Evolutionary conservation across 2,113 vertebrate genomes (phyloP), one percentile per base, ranked within the genome.

Genomic region (Dasypus novemcinctus): DNA sequence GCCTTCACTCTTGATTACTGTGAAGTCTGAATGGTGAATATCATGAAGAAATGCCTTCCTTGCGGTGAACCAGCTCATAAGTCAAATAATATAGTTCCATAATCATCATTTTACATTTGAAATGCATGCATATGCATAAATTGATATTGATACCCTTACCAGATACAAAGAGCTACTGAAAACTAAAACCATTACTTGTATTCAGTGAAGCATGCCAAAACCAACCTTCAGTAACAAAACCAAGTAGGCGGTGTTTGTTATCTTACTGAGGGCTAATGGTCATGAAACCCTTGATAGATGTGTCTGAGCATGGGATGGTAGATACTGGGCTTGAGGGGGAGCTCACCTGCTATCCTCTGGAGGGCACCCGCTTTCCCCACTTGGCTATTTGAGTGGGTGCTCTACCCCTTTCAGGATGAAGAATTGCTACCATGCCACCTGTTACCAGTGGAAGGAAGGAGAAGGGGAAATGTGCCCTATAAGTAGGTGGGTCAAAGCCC

Each of bases 321-420:
- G 86, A 49, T 36, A 33, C 79, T 78, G 93, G 94, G 86, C 46
- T 10, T 68, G 18, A 15, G 81, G 79, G 94, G 81, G 36, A 91
- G 6, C 83, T 84, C 89, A 84, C 61, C 27, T 91, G 23, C 64
- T 81, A 36, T 61, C 96, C 91, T 96, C 93, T 96, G 49, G 76
- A 94, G 95, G 18, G 59, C 52, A 66, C 17, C 46, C 0, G 84
- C 93, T 85, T 74, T 95, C 66, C 96, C 89, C 71, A 75, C 97
- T 93, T 96, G 78, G 96, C 96, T 95, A 87, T 97, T 98, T 97
- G 95, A 97, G 97, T 96, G 96, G 97, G 96, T 97, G 83, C 93
- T 98, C 93, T 96, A 33, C 68, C 0, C 91, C 97, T 97, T 97
- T 97, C 97, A 98, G 95, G 96, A 97, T 97, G 96, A 98, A 96